These are phyloP conservation scores for Anastatus disparis DNA, from an alignment of 1,140 invertebrate genomes.

Conservation along the genomic window DNA sequence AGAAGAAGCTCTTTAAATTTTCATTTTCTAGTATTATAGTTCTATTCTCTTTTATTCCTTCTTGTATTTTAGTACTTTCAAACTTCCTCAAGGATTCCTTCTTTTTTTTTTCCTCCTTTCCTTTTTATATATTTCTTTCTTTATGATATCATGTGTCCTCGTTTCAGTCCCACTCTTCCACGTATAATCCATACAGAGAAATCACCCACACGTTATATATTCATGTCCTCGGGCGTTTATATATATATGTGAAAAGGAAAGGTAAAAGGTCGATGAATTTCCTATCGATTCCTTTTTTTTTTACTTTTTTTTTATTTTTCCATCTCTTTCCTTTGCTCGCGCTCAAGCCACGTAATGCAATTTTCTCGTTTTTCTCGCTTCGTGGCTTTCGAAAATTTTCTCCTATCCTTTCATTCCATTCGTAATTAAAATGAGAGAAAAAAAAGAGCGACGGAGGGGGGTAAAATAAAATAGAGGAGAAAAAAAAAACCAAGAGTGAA, in stretches of 20 bases:
- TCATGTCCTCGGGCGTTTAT: no score
- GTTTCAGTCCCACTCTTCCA: no score
- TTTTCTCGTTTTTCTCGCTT: neutral
- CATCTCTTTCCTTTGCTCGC: neutral
- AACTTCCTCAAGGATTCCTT: no score
- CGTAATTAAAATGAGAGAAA: conserved; percentile 9
- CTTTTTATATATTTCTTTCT: no score
- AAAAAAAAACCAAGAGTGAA: neutral
- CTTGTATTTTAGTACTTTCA: neutral
- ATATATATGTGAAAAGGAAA: neutral
- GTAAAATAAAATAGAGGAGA: no score
- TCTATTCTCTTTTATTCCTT: neutral
- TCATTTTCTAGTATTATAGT: neutral
- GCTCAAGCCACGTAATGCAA: conserved; percentile 13
- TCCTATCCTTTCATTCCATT: neutral
- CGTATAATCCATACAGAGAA: no score
- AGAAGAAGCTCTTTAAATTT: no score
- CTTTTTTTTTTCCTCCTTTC: no score
- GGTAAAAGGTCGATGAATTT: conserved; percentile 21
- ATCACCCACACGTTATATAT: no score
- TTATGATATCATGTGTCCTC: no score
- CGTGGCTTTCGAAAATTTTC: neutral
- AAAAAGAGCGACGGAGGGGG: no score
- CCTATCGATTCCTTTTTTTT: neutral
- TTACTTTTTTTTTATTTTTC: conserved; percentile 5